phyloP scores from a whole-genome alignment of 2,888 invertebrate genomes.

The Tenthredo distinguenda region DNA sequence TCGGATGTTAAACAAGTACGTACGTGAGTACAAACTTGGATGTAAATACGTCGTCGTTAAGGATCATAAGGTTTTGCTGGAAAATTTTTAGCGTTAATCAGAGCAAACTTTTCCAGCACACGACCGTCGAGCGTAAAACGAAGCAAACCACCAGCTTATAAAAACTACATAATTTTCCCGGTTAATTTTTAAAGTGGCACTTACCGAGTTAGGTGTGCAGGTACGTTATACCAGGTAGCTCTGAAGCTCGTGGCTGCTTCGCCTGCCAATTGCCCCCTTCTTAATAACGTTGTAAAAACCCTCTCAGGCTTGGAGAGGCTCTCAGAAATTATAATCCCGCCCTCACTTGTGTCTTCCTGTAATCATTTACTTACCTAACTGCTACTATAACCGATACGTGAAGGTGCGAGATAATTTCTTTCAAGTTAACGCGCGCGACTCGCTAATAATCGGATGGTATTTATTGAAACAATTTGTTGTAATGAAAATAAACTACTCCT shows the following conservation, averaged over 20 bases:
- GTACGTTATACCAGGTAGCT: conserved; percentile 28
- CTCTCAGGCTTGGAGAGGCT: conserved; percentile 58
- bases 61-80: conserved; percentile 49
- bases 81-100: conserved; percentile 54
- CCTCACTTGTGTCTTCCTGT: conserved; percentile 55
- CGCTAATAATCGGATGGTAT: not conserved
- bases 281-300: conserved; percentile 61
- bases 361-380: conserved; percentile 60
- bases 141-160: conserved; percentile 61
- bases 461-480: not conserved
- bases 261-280: conserved; percentile 50
- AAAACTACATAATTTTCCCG: conserved; percentile 66
- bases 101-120: conserved; percentile 60
- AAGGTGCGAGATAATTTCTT: not conserved
- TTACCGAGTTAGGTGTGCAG: conserved; percentile 59
- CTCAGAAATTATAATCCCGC: conserved; percentile 62
- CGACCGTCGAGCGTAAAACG: conserved; percentile 58
- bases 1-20: not conserved
- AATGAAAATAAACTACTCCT: not conserved
- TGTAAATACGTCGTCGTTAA: conserved; percentile 51
- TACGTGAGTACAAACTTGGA: conserved; percentile 27
- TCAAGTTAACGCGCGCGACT: not conserved
- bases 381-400: conserved; percentile 41
- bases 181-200: conserved; percentile 70
- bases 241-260: conserved; percentile 41